Evolutionary conservation across 2,113 vertebrate species (phyloP).

Genomic region (Mormyrus iriodes): DNA sequence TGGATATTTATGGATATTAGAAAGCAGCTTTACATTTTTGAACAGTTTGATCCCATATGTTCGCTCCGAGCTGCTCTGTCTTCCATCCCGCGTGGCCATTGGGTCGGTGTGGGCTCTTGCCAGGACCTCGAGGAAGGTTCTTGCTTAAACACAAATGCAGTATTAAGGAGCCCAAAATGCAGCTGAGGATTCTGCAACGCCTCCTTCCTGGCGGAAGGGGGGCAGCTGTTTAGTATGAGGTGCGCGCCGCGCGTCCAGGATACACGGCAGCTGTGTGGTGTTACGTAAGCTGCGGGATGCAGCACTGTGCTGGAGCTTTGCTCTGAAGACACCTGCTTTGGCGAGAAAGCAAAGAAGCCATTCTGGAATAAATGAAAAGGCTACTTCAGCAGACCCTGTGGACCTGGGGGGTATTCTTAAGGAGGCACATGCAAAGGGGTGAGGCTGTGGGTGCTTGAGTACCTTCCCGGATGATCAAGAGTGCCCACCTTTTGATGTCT

Average conservation of each 20-base stretch:
- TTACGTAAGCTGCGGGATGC: neutral
- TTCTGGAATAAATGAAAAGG: neutral
- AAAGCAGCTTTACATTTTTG: neutral
- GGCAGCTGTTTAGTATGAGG: slow-evolving; percentile 4
- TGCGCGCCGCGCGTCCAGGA: neutral
- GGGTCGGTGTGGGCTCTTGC: neutral
- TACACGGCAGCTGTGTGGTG: neutral
- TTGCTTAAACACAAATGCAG: neutral
- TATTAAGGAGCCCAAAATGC: neutral
- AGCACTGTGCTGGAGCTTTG: neutral
- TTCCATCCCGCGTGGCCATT: neutral
- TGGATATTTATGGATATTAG: neutral
- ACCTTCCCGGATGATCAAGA: neutral
- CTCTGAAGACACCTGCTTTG: neutral
- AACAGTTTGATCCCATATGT: neutral
- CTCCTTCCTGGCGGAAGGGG: neutral
- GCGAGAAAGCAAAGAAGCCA: neutral
- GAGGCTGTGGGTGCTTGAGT: neutral
- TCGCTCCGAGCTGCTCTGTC: neutral
- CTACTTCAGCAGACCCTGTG: neutral
- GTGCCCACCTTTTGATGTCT: neutral
- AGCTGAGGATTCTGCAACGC: neutral
- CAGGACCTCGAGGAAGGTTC: neutral
- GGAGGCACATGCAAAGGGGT: neutral
- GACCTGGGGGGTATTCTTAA: neutral